Percentiles rank a stretch among this genome's conserved stretches.
Conservation (phyloP, 1,140 invertebrate genomes). For the Thaumetopoea pityocampa region DNA sequence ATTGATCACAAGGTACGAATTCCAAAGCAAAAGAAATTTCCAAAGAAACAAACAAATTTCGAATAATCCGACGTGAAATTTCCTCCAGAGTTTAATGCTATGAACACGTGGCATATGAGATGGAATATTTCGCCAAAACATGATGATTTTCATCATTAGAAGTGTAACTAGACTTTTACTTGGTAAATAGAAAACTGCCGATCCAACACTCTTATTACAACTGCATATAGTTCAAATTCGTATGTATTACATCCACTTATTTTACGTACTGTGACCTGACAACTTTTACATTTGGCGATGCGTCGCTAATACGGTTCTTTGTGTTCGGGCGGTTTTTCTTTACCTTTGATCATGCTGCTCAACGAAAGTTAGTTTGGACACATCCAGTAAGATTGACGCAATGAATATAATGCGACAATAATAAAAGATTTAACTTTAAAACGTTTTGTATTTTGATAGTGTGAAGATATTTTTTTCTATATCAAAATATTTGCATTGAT, state of each 20-base stretch:
- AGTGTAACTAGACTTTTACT: conserved; percentile 53
- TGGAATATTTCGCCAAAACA: conserved; percentile 3
- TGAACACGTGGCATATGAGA: not conserved
- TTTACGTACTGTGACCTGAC: conserved; percentile 20
- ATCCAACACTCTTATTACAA: conserved; percentile 12
- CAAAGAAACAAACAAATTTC: too few relatives aligned
- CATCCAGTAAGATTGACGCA: not conserved
- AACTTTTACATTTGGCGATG: conserved; percentile 48
- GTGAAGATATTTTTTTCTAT: too few relatives aligned
- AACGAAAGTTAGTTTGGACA: not conserved
- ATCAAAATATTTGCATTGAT: too few relatives aligned
- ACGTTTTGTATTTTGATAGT: too few relatives aligned
- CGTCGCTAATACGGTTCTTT: conserved; percentile 39
- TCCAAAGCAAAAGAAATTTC: too few relatives aligned
- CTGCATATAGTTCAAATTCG: conserved; percentile 24
- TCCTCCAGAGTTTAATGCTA: too few relatives aligned
- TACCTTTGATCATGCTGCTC: too few relatives aligned
- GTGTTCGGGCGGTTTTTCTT: conserved; percentile 3
- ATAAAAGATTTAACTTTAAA: too few relatives aligned
- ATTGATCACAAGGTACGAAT: too few relatives aligned
- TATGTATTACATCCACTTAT: not conserved
- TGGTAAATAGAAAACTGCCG: conserved; percentile 43
- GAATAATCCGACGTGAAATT: too few relatives aligned
- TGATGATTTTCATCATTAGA: conserved; percentile 24
- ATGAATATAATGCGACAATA: conserved; percentile 4